Percentiles rank a stretch among this genome's conserved stretches.
phyloP scores from a whole-genome alignment of 2,888 invertebrate species.

The Amphipoea oculea region DNA sequence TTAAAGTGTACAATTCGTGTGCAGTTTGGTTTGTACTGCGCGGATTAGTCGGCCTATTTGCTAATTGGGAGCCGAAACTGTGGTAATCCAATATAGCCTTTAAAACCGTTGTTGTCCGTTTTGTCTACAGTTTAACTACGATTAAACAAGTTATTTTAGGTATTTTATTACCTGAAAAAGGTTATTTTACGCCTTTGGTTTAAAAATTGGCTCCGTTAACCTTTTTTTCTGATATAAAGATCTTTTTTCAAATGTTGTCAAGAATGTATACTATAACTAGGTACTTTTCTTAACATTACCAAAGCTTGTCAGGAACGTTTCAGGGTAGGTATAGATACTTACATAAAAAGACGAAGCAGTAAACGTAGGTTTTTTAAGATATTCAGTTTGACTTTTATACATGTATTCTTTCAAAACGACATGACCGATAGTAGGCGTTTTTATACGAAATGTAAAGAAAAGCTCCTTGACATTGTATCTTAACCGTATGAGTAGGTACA shows the following conservation, averaged over 20 bases:
- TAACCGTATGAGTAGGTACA: constrained; percentile 15
- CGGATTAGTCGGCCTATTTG: constrained; percentile 58
- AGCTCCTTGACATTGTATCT: constrained; percentile 20
- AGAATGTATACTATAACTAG: too few relatives aligned
- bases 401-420: neutral
- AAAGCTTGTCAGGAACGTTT: neutral
- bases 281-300: neutral
- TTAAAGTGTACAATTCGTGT: constrained; percentile 49
- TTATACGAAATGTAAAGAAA: constrained; percentile 19
- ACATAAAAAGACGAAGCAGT: neutral
- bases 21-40: constrained; percentile 32
- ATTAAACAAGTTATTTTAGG: constrained; percentile 29
- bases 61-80: constrained; percentile 59
- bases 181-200: constrained; percentile 3
- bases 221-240: neutral
- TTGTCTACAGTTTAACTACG: constrained; percentile 32
- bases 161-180: constrained; percentile 24
- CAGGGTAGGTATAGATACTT: neutral
- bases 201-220: neutral
- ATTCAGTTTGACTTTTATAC: constrained; percentile 14
- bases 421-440: constrained; percentile 3
- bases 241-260: too few relatives aligned
- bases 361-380: neutral
- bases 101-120: constrained; percentile 46
- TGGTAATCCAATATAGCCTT: constrained; percentile 59